Evolutionary conservation across 2,888 invertebrate species (phyloP).

Genomic region (Augochlorella aurata): DNA sequence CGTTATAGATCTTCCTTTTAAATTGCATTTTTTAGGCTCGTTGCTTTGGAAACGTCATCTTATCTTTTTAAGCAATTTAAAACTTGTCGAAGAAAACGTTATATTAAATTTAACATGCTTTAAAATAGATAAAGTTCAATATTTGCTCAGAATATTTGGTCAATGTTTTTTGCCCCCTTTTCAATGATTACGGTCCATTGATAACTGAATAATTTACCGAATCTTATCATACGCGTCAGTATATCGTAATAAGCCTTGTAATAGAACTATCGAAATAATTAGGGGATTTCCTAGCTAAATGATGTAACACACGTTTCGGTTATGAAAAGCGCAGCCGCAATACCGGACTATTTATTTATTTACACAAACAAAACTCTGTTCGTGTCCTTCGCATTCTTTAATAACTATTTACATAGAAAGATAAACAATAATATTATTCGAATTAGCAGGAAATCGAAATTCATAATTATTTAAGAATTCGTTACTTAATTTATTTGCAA

Average conservation of each 20-base stretch:
- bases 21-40: background rate
- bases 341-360: background rate
- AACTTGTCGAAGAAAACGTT: background rate
- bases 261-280: constrained; percentile 14
- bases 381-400: background rate
- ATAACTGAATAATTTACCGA: constrained; percentile 27
- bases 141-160: no score
- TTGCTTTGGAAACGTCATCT: background rate
- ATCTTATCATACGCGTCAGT: constrained; percentile 38
- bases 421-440: background rate
- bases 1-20: background rate
- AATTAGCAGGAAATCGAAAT: background rate
- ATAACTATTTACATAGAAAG: background rate
- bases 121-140: no score
- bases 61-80: background rate
- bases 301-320: constrained; percentile 11
- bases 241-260: background rate
- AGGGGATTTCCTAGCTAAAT: background rate
- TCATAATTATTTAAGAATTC: background rate
- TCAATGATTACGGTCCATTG: background rate
- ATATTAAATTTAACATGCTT: background rate
- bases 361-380: background rate
- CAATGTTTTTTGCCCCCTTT: no score
- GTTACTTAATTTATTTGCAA: background rate
- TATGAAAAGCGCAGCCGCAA: background rate